phyloP scores from a whole-genome alignment of 2,797 vertebrate species.

The Hyperoplus immaculatus region DNA sequence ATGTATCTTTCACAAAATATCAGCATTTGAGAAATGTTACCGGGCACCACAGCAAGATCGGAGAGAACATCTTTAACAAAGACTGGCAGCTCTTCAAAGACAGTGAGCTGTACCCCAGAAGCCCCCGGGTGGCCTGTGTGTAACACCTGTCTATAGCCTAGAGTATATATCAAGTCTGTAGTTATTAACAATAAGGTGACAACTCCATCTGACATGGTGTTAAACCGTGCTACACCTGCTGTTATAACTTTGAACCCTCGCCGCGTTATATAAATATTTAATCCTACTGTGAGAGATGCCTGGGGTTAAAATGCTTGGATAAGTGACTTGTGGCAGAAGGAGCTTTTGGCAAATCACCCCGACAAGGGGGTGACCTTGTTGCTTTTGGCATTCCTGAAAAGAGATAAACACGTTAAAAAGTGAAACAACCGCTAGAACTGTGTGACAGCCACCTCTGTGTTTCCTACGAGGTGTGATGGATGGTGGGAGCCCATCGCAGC shows the following conservation, averaged over 20 bases:
- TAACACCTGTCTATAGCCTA: constrained; percentile 27
- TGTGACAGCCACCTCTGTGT: constrained; percentile 65
- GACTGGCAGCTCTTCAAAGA: constrained; percentile 8
- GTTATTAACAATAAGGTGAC: constrained; percentile 53
- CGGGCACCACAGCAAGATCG: neutral
- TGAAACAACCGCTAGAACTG: constrained; percentile 43
- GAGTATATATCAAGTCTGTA: constrained; percentile 26
- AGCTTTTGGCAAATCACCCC: constrained; percentile 62
- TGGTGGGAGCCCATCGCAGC: constrained; percentile 61
- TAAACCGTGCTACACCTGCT: constrained; percentile 55
- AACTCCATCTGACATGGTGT: constrained; percentile 55
- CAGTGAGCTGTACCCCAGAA: neutral
- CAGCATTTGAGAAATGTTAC: neutral
- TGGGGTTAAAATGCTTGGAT: constrained; percentile 48
- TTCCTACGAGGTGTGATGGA: constrained; percentile 77
- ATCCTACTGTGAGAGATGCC: constrained; percentile 48
- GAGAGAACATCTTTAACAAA: neutral
- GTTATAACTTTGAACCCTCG: constrained; percentile 43
- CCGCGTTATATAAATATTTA: constrained; percentile 64
- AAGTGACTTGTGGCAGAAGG: constrained; percentile 45
- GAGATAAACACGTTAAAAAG: constrained; percentile 76
- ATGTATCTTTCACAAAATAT: neutral
- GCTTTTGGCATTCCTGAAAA: constrained; percentile 55
- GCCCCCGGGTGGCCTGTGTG: constrained; percentile 6
- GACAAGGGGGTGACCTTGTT: constrained; percentile 76